Conservation (phyloP, 2,113 vertebrate species). For the Acanthisitta chloris region DNA sequence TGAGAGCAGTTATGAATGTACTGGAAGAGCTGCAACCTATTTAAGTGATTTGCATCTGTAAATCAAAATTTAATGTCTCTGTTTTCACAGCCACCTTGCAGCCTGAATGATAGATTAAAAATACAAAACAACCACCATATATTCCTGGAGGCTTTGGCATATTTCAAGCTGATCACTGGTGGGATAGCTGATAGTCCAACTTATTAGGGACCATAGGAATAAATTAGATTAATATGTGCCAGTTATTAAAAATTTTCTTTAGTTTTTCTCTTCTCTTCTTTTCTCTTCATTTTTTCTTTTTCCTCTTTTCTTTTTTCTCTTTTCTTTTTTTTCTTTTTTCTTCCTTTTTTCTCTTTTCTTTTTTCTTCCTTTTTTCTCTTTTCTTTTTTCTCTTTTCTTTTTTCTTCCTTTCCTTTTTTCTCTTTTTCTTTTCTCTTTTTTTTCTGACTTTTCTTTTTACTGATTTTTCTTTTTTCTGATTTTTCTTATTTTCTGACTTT, state of each 20-base stretch:
- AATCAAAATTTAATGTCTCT: not conserved
- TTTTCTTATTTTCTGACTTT: not conserved
- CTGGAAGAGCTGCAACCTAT: not conserved
- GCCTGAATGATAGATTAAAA: not conserved
- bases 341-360: too few relatives aligned
- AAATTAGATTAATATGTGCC: not conserved
- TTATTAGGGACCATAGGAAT: not conserved
- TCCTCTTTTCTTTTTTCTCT: too few relatives aligned
- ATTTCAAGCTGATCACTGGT: not conserved
- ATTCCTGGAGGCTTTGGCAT: not conserved
- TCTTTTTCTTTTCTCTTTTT: too few relatives aligned
- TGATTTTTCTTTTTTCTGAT: not conserved
- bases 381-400: not conserved
- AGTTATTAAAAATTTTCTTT: not conserved
- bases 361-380: rapidly evolving
- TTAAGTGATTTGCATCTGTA: not conserved
- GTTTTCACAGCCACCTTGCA: not conserved
- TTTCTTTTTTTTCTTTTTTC: not conserved
- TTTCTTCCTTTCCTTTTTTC: rapidly evolving
- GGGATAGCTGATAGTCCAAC: rapidly evolving
- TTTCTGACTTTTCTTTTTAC: not conserved
- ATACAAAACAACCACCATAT: not conserved
- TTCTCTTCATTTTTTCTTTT: too few relatives aligned
- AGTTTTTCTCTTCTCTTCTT: too few relatives aligned
- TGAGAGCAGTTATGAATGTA: not conserved